A percentile compares a stretch with the other conserved stretches of the same genome.
Evolutionary conservation across 2,888 invertebrate species (phyloP).

Genomic region (Mylabris sibirica): DNA sequence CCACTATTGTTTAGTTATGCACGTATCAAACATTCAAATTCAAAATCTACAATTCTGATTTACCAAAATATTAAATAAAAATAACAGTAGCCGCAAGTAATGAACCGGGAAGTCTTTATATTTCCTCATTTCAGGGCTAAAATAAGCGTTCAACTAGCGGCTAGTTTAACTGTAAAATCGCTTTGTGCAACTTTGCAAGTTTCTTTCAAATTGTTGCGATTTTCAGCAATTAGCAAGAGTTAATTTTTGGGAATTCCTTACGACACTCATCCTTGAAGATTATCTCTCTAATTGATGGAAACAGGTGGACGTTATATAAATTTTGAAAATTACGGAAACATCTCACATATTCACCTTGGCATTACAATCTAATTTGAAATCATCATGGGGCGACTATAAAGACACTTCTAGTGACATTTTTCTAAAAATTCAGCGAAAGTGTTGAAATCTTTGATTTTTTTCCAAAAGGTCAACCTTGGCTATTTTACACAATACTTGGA

Average conservation of each 20-base stretch:
- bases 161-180: too few species aligned
- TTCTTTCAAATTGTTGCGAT: neutral
- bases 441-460: constrained; percentile 29
- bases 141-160: too few species aligned
- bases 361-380: neutral
- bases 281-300: too few species aligned
- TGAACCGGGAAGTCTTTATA: neutral
- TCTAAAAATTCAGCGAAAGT: constrained; percentile 25
- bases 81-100: neutral
- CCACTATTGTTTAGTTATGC: neutral
- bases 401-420: neutral
- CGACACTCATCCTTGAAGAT: too few species aligned
- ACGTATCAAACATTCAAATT: neutral
- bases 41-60: neutral
- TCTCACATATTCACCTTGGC: too few species aligned
- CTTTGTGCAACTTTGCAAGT: too few species aligned
- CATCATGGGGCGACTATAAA: neutral
- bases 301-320: too few species aligned
- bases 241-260: too few species aligned
- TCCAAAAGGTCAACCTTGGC: constrained; percentile 24
- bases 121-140: too few species aligned
- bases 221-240: too few species aligned
- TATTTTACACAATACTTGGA: constrained; percentile 16
- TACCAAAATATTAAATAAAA: neutral
- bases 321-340: too few species aligned